Conservation (phyloP, 2,888 invertebrate genomes). For the Rhopalosiphum nymphaeae region DNA sequence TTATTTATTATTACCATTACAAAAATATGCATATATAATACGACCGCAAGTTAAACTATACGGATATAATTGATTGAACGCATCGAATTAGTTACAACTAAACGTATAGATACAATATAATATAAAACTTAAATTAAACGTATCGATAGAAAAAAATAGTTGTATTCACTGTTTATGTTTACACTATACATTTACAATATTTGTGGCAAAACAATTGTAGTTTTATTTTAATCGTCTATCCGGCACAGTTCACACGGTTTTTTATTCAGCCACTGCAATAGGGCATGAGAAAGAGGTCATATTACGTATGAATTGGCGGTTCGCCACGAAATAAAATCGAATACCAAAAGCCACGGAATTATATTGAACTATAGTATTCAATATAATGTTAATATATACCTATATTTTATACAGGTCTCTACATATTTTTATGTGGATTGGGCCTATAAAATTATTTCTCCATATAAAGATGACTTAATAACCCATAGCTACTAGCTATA, state of each 20-base stretch:
- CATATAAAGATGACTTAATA: not conserved
- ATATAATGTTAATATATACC: not conserved
- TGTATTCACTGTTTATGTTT: not conserved
- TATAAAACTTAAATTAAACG: conserved; percentile 6
- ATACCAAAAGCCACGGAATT: conserved; percentile 30
- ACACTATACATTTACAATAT: conserved; percentile 16
- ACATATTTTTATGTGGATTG: not conserved
- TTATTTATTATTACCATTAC: not conserved
- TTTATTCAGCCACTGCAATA: conserved; percentile 1
- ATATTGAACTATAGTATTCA: not conserved
- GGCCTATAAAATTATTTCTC: conserved; percentile 22
- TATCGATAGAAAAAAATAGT: conserved; percentile 41
- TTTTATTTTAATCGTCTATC: conserved; percentile 55
- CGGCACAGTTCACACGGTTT: conserved; percentile 64
- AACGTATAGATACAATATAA: not conserved
- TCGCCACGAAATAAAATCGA: conserved; percentile 43
- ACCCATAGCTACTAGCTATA: not conserved
- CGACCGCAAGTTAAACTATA: not conserved
- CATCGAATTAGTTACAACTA: conserved; percentile 15
- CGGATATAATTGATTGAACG: conserved; percentile 17
- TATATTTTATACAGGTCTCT: not conserved
- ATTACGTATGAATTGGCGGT: conserved; percentile 48
- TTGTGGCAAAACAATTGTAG: conserved; percentile 46
- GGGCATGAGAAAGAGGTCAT: conserved; percentile 63
- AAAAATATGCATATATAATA: not conserved